Percentiles rank a stretch among this genome's conserved stretches.
Conservation (phyloP, 1,140 invertebrate genomes). For the Tribolium castaneum region DNA sequence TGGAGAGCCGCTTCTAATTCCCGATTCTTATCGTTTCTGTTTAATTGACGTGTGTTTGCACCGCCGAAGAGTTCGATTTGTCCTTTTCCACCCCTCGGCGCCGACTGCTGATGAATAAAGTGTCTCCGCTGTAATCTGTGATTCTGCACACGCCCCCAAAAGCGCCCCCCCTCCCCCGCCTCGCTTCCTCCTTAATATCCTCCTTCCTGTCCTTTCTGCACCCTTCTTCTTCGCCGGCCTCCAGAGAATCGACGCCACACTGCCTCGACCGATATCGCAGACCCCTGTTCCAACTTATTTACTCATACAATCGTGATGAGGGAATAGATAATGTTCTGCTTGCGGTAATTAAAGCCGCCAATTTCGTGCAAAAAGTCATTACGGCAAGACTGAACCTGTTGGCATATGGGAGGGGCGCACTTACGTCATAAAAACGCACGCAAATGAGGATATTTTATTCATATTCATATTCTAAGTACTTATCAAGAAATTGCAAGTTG, state of each 20-base stretch:
- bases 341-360: constrained; percentile 43
- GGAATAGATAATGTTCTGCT: constrained; percentile 48
- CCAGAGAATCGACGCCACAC: constrained; percentile 12
- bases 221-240: constrained; percentile 17
- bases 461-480: too few relatives aligned
- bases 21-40: not conserved
- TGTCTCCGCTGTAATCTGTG: constrained; percentile 48
- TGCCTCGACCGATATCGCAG: constrained; percentile 8
- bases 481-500: too few relatives aligned
- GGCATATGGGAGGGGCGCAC: not conserved
- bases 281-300: constrained; percentile 44
- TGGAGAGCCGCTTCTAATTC: not conserved
- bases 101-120: constrained; percentile 45
- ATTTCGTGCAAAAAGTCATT: constrained; percentile 42
- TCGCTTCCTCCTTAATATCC: constrained; percentile 44
- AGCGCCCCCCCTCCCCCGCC: not conserved
- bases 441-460: not conserved
- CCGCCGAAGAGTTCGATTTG: constrained; percentile 20
- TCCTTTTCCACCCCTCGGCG: constrained; percentile 40
- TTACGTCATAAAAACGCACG: not conserved
- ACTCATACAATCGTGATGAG: constrained; percentile 47
- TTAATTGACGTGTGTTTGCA: constrained; percentile 15
- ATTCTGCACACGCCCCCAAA: constrained; percentile 44
- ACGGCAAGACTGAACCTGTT: constrained; percentile 6
- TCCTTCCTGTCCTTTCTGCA: constrained; percentile 44